These are phyloP conservation scores for Smittia aterrima DNA, from an alignment of 2,888 invertebrate genomes.

Conservation along the genomic window DNA sequence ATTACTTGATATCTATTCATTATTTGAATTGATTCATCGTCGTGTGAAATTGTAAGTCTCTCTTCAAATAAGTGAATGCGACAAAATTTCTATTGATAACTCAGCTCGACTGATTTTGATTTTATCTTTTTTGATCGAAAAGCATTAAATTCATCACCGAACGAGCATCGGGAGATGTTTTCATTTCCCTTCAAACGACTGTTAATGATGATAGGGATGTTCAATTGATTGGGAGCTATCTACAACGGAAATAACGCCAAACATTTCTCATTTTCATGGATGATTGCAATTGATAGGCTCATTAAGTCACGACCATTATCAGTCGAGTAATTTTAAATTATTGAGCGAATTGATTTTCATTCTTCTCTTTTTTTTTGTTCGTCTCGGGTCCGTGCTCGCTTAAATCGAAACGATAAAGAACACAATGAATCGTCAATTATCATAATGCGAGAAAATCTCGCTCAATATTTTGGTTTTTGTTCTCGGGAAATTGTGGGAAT, in stretches of 20 bases:
- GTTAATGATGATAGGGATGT: background rate
- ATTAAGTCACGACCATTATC: constrained; percentile 28
- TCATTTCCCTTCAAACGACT: background rate
- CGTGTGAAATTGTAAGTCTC: constrained; percentile 35
- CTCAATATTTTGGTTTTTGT: too few species aligned
- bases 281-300: constrained; percentile 39
- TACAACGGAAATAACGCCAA: background rate
- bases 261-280: constrained; percentile 22
- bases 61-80: background rate
- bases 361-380: background rate
- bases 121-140: constrained; percentile 24
- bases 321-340: constrained; percentile 28
- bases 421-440: too few species aligned
- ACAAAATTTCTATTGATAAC: background rate
- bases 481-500: too few species aligned
- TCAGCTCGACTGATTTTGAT: constrained; percentile 17
- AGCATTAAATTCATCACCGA: constrained; percentile 27
- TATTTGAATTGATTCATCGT: constrained; percentile 35
- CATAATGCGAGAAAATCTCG: too few species aligned
- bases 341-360: background rate
- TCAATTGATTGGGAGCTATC: constrained; percentile 3
- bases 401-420: too few species aligned
- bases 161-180: background rate
- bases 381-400: too few species aligned
- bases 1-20: constrained; percentile 34